A percentile compares a stretch with the other conserved stretches of the same genome.
Evolutionary conservation across 2,113 vertebrate genomes (phyloP).

Genomic region (Garra rufa): DNA sequence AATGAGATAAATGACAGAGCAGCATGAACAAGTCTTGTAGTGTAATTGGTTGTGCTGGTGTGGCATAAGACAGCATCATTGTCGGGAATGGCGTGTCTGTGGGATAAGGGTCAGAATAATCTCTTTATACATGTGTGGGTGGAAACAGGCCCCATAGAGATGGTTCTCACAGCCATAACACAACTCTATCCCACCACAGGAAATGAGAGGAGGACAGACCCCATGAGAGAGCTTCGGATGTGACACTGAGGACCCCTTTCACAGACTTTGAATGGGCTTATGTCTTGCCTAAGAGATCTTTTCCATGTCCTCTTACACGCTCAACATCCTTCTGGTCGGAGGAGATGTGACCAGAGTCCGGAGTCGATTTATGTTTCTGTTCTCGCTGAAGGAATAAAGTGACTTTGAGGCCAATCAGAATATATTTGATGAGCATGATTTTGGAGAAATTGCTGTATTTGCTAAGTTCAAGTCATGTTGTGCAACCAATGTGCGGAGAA

Average conservation of each 20-base stretch:
- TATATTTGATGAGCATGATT: neutral
- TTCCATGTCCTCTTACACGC: neutral
- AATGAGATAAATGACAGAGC: constrained; percentile 15
- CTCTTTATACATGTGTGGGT: constrained; percentile 63
- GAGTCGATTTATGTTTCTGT: neutral
- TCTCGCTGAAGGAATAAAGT: neutral
- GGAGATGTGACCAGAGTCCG: neutral
- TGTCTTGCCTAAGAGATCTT: neutral
- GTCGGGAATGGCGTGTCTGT: constrained; percentile 52
- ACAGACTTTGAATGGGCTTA: constrained; percentile 14
- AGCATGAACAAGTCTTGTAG: neutral
- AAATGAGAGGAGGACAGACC: constrained; percentile 30
- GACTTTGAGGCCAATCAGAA: neutral
- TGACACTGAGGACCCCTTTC: constrained; percentile 18
- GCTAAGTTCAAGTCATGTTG: neutral
- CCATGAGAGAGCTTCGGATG: neutral
- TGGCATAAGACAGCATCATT: constrained; percentile 58
- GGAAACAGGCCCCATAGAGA: constrained; percentile 56
- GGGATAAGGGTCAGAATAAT: constrained; percentile 64
- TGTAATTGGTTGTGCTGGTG: neutral
- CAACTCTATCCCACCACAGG: constrained; percentile 39
- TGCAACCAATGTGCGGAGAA: neutral
- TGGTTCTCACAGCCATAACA: constrained; percentile 31
- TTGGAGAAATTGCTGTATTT: neutral
- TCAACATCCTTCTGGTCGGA: neutral